Base-by-base conservation (phyloP, 1,140 invertebrate species). In the Anastrepha obliqua region DNA sequence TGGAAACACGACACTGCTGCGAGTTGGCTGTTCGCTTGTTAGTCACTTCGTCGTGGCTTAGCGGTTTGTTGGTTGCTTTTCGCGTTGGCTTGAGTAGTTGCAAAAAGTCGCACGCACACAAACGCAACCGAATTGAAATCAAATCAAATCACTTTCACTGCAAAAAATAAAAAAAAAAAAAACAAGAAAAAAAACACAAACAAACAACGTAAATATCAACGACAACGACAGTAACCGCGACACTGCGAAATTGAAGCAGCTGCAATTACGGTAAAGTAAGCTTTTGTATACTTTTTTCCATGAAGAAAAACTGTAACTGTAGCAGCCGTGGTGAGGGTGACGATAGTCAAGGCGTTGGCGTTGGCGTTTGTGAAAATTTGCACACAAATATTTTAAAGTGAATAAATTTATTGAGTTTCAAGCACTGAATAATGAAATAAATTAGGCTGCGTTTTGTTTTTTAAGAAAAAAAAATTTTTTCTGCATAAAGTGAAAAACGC, bases 91-190 rank as follows among this genome's bases (percentile, higher is more conserved):
- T 29, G 74, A 51, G 47, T 11, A 81, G 70, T 55, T 6, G 47
- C 42, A 51, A 47, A 78, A 39, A n/a, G n/a, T 51, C 47, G 20
- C 47, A 81, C 74, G 74, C 74, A 81, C 8, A 81, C 74, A 58
- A 81, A 81, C 74, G 74, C 74, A 55, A 29, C 44, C 74, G 74
- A 81, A 81, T 81, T 15, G 74, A 81, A 81, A 81, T 81, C 74
- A 81, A 81, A 81, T 81, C 74, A 81, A 81, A 81, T 81, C 74
- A 81, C 74, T 81, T 81, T 81, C 74, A 81, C 74, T 81, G 67
- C 67, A 47, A 74, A 74, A 74, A 55, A 55, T 55, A 55, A 55
- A 55, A 8, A 2, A 62, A 62, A 9, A 62, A 62, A 62, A 3
- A 17, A 17, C 8, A 55, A 55, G n/a, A 29, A 29, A 29, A 29